These are phyloP conservation scores for Holothuria glaberrima DNA, from an alignment of 35 echinoderm and acorn worm species.

Conservation along the genomic window DNA sequence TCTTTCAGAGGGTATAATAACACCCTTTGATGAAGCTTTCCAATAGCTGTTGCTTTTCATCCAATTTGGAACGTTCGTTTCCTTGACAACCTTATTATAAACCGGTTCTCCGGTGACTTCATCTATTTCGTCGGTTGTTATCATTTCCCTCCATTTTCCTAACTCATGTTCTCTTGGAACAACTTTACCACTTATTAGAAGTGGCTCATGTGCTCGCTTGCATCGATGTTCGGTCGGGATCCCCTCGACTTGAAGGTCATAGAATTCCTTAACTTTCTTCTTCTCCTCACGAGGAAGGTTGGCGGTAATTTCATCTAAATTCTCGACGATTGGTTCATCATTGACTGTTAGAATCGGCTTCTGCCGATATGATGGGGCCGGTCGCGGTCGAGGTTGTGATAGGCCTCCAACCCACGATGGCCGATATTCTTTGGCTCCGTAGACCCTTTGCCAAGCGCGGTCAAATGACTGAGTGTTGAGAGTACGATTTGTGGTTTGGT, in stretches of 20 bases:
- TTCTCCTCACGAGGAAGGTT: constrained; percentile 38
- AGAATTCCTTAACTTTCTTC: constrained; percentile 45
- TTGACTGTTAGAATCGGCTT: constrained; percentile 15
- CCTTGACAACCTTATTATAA: constrained; percentile 84
- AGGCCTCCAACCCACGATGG: constrained; percentile 89
- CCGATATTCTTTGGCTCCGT: constrained; percentile 84
- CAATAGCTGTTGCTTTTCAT: constrained; percentile 87
- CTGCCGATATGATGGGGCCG: neutral
- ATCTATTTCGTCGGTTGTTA: constrained; percentile 62
- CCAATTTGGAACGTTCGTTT: constrained; percentile 81
- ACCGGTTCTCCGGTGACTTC: constrained; percentile 61
- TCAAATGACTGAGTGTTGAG: constrained; percentile 57
- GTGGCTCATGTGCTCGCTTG: constrained; percentile 41
- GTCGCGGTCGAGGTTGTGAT: neutral
- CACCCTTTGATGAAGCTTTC: constrained; percentile 20
- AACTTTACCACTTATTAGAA: constrained; percentile 74
- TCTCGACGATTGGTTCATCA: neutral
- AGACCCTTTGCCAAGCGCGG: constrained; percentile 88
- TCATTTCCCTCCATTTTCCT: constrained; percentile 75
- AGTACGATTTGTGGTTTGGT: constrained; percentile 6
- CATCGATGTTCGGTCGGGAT: constrained; percentile 70
- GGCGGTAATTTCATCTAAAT: neutral
- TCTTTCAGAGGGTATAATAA: constrained; percentile 7
- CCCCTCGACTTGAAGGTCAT: constrained; percentile 49
- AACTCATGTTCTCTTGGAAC: constrained; percentile 83